phyloP scores from a whole-genome alignment of 2,113 vertebrate species.

The Silurus meridionalis region DNA sequence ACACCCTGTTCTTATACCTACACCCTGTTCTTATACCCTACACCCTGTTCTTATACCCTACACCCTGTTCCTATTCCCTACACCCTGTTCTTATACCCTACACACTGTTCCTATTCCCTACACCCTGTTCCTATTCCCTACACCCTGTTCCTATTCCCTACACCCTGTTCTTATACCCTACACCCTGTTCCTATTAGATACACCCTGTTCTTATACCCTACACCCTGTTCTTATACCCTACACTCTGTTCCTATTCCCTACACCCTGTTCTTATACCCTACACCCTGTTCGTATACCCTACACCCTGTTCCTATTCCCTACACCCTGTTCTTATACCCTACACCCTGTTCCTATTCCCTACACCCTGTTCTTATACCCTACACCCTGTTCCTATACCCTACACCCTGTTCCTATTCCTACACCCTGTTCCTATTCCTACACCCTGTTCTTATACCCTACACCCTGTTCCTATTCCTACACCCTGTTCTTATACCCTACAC shows the following conservation, averaged over 20 bases:
- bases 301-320: neutral
- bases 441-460: neutral
- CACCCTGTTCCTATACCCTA: neutral
- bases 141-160: neutral
- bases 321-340: neutral
- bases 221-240: neutral
- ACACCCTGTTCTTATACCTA: no score
- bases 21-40: neutral
- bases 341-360: neutral
- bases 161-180: neutral
- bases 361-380: neutral
- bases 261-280: neutral
- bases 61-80: neutral
- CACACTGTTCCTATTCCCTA: neutral
- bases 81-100: neutral
- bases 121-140: neutral
- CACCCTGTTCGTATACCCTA: neutral
- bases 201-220: neutral
- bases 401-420: no score
- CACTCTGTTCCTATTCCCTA: neutral
- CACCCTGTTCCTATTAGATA: no score
- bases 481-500: neutral
- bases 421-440: neutral
- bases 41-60: neutral
- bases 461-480: no score